Conservation (phyloP, 2,797 vertebrate species). For the Protonibea diacanthus region DNA sequence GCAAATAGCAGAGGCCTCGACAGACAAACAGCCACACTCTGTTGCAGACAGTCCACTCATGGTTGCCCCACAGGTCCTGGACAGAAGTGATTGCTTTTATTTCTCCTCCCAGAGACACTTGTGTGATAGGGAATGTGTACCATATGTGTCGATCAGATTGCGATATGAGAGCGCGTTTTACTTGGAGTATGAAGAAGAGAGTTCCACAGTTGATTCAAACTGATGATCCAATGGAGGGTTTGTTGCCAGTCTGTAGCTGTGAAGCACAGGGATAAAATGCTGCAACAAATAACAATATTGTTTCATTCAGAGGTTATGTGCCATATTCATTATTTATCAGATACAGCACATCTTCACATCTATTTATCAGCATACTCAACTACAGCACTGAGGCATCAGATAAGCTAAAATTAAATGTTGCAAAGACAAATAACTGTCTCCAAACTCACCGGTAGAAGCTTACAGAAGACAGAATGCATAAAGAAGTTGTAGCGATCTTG, state of each 20-base stretch:
- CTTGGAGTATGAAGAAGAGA: constrained; percentile 59
- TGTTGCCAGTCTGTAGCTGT: constrained; percentile 63
- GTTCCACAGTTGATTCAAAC: constrained; percentile 36
- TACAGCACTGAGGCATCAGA: too few relatives aligned
- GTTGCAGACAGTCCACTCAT: constrained; percentile 57
- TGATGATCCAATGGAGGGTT: constrained; percentile 49
- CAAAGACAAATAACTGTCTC: not conserved
- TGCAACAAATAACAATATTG: too few relatives aligned
- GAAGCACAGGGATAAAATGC: constrained; percentile 10
- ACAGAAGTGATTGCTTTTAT: constrained; percentile 69
- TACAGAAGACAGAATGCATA: constrained; percentile 61
- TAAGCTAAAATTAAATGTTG: too few relatives aligned
- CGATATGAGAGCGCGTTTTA: constrained; percentile 18
- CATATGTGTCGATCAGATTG: constrained; percentile 69
- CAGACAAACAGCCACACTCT: constrained; percentile 77
- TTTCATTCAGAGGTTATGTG: too few relatives aligned
- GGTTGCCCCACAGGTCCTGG: constrained; percentile 57
- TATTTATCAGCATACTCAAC: too few relatives aligned
- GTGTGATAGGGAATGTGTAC: constrained; percentile 76
- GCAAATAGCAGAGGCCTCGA: constrained; percentile 71
- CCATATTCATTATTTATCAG: too few relatives aligned
- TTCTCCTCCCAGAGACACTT: constrained; percentile 72
- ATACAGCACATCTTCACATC: too few relatives aligned
- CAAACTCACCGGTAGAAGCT: constrained; percentile 69
- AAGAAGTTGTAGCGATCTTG: constrained; percentile 75